A percentile compares a stretch with the other conserved stretches of the same genome.
phyloP scores from a whole-genome alignment of 2,797 vertebrate species.

The Mormyrops attenuatus region DNA sequence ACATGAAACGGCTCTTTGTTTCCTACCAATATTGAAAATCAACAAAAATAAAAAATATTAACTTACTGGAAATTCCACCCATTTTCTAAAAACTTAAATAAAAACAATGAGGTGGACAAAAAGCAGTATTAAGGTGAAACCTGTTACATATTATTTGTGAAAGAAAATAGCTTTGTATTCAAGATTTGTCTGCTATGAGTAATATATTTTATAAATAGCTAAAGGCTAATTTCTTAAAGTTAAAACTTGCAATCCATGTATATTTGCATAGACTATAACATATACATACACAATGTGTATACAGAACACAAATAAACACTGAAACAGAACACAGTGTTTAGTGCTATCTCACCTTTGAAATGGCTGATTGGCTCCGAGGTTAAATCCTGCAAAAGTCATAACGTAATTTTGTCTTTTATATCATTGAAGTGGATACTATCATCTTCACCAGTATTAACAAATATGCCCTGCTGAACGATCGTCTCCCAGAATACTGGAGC shows the following conservation, averaged over 20 bases:
- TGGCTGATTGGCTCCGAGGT: slow-evolving; percentile 51
- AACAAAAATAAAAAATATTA: slow-evolving; percentile 24
- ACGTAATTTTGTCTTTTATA: slow-evolving; percentile 53
- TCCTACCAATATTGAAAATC: slow-evolving; percentile 36
- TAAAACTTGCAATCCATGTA: not conserved
- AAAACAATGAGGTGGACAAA: not conserved
- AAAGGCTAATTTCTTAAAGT: not conserved
- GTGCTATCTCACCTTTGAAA: slow-evolving; percentile 51
- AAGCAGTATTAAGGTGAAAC: not conserved
- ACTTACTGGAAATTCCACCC: slow-evolving; percentile 15
- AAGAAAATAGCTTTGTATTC: not conserved
- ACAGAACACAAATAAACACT: not conserved
- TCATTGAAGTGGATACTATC: slow-evolving; percentile 67
- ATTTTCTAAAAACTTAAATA: not conserved
- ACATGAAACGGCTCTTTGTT: slow-evolving; percentile 46
- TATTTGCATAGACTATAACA: not conserved
- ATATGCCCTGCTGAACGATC: slow-evolving; percentile 60
- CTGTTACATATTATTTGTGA: not conserved
- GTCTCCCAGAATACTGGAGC: slow-evolving; percentile 60
- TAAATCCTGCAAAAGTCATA: slow-evolving; percentile 54
- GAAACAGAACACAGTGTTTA: not conserved
- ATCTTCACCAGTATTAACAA: slow-evolving; percentile 65
- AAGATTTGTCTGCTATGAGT: not conserved
- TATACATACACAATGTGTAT: not conserved
- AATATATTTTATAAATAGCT: not conserved